Conservation (phyloP, 2,888 invertebrate genomes). For the Cheilosia pagana region DNA sequence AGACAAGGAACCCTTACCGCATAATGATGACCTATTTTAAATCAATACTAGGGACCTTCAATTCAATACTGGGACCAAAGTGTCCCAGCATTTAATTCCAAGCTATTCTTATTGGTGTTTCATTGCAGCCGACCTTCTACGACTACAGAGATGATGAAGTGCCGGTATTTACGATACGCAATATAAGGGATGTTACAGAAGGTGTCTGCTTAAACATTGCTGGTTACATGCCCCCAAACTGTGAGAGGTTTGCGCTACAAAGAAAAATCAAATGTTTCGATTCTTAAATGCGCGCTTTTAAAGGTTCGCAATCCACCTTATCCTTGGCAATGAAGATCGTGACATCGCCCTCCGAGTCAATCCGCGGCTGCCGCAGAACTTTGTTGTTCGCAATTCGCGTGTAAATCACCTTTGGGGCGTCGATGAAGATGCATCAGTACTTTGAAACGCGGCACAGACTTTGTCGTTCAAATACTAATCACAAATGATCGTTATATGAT, state of each 20-base stretch:
- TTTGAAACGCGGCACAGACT: slow-evolving; percentile 78
- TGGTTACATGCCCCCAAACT: slow-evolving; percentile 80
- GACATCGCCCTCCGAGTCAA: slow-evolving; percentile 91
- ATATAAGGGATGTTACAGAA: slow-evolving; percentile 78
- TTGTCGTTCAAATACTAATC: slow-evolving; percentile 85
- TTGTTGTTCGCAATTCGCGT: slow-evolving; percentile 89
- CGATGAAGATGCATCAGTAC: slow-evolving; percentile 87
- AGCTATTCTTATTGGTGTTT: neutral
- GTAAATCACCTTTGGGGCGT: slow-evolving; percentile 88
- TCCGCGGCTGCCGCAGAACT: slow-evolving; percentile 89
- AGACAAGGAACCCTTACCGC: too few species aligned
- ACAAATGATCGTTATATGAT: slow-evolving; percentile 86
- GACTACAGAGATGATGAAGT: slow-evolving; percentile 78
- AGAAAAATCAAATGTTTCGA: neutral
- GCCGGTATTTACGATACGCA: slow-evolving; percentile 78
- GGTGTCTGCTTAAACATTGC: slow-evolving; percentile 80
- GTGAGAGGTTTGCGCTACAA: slow-evolving; percentile 80
- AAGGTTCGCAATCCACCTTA: slow-evolving; percentile 21
- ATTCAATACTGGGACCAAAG: too few species aligned
- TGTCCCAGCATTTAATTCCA: neutral
- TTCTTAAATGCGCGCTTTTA: neutral
- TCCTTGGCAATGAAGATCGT: slow-evolving; percentile 18
- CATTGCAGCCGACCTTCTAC: slow-evolving; percentile 79
- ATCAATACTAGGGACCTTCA: too few species aligned
- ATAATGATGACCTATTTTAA: too few species aligned